A percentile compares a stretch with the other conserved stretches of the same genome.
phyloP scores from a whole-genome alignment of 35 echinoderm and acorn worm genomes.

The Strongylocentrotus purpuratus region DNA sequence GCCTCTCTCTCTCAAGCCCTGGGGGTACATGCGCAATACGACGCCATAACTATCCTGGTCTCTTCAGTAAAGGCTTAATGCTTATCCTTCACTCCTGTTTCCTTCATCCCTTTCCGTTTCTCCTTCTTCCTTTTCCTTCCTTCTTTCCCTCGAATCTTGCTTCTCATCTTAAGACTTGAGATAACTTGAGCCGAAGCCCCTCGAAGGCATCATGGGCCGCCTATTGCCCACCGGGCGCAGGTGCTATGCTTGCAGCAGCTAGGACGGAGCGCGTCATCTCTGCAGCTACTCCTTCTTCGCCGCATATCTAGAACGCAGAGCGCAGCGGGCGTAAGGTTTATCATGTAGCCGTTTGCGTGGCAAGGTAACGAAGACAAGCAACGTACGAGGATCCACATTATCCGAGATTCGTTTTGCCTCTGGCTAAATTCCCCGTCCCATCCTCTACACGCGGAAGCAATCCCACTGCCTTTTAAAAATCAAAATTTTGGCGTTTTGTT shows the following conservation, averaged over 20 bases:
- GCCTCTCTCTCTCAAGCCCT: background rate
- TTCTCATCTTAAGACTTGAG: background rate
- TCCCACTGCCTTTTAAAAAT: conserved; percentile 37
- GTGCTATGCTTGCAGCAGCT: background rate
- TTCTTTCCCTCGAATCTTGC: background rate
- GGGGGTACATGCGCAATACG: background rate
- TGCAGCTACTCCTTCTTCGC: background rate
- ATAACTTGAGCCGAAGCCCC: conserved; percentile 27
- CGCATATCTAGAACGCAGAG: background rate
- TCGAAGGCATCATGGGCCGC: conserved; percentile 1
- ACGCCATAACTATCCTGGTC: background rate
- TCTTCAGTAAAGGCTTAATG: background rate
- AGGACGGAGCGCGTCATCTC: conserved; percentile 2
- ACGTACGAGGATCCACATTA: background rate
- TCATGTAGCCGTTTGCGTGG: background rate
- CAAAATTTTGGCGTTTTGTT: conserved; percentile 50
- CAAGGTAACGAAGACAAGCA: background rate
- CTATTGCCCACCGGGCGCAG: conserved; percentile 48
- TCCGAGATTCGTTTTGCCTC: conserved; percentile 14
- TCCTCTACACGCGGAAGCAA: conserved; percentile 25
- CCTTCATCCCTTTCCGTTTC: background rate
- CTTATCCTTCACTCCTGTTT: background rate
- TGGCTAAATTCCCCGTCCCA: conserved; percentile 23
- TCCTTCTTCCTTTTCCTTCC: conserved; percentile 14
- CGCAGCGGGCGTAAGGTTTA: background rate